Base-by-base conservation (phyloP, 2,797 vertebrate genomes). In the Schizopygopsis malacanthus region DNA sequence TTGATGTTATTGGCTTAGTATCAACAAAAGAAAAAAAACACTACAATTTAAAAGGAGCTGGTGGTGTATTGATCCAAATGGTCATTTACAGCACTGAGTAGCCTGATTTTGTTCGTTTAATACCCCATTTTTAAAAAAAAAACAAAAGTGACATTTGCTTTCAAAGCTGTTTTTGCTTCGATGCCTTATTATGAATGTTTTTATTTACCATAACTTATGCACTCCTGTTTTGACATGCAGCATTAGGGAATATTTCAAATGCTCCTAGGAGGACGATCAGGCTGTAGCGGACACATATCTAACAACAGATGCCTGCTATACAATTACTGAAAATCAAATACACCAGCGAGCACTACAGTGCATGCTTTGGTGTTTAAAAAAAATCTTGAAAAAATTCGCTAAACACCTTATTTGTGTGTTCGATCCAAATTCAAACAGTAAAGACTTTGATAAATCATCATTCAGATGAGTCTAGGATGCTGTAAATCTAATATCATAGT, bases 111-210 rank as follows among this genome's bases (percentile, higher is more conserved):
- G 28, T 72, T 16, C 4, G 2, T 85, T 85, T 54, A 67, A 18
- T 43, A 37, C 54, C 69, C 75, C 6, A 2, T 45, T 85, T 43
- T 85, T 75, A 83, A 5, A 72, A 77, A 77, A 85, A 61, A 82
- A 78, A 77, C 63, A 61, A 84, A 25, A 12, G 77, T 22, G 37
- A 37, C 72, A 79, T 75, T 75, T 63, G 72, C 81, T 85, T 86
- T 69, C 65, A 80, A 69, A 47, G 81, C 84, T 83, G 82, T 82
- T 71, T 89, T 84, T 89, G 78, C 88, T 85, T 82, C 79, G 79
- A 84, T 89, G 87, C 89, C 84, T 89, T 90, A 87, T 80, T 85
- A 85, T 89, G 71, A 86, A 88, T 75, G 83, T 84, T 84, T 72
- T 84, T 69, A 45, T 79, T 78, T 65, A 56, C 20, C 69, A 82